Conservation (phyloP, 2,888 invertebrate species). For the Trimorus sp. region DNA sequence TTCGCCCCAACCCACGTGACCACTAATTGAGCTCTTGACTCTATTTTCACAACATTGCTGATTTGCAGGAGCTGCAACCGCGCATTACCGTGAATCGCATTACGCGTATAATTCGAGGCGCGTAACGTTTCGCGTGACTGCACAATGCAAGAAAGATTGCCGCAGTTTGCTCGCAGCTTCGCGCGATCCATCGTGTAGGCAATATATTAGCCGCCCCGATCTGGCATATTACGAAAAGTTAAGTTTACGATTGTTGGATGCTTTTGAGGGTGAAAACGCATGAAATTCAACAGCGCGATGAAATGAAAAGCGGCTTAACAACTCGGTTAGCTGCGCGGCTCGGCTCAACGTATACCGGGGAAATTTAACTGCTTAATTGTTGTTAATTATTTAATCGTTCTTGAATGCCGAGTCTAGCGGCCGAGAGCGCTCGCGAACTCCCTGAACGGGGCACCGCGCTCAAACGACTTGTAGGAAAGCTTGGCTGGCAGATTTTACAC, state of each 20-base stretch:
- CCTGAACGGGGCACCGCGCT: constrained; percentile 62
- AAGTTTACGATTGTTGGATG: constrained; percentile 56
- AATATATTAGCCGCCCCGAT: constrained; percentile 16
- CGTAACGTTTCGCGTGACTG: constrained; percentile 13
- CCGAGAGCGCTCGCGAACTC: constrained; percentile 73
- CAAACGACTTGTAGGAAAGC: constrained; percentile 64
- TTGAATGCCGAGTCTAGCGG: constrained; percentile 75
- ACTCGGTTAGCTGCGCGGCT: constrained; percentile 49
- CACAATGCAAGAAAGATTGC: not conserved
- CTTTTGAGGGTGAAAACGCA: constrained; percentile 59
- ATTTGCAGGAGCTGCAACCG: no score
- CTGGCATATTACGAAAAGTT: constrained; percentile 52
- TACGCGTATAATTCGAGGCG: no score
- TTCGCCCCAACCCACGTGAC: no score
- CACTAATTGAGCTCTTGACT: no score
- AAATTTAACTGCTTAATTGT: constrained; percentile 79
- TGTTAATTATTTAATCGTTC: constrained; percentile 79
- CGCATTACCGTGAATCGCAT: no score
- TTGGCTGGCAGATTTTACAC: constrained; percentile 50
- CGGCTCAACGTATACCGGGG: constrained; percentile 58
- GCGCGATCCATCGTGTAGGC: no score
- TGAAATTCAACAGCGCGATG: constrained; percentile 61
- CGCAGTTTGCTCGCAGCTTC: no score
- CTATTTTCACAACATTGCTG: no score
- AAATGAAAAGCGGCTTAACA: constrained; percentile 61